Conservation (phyloP, 2,113 vertebrate species). For the Arvicanthis niloticus region DNA sequence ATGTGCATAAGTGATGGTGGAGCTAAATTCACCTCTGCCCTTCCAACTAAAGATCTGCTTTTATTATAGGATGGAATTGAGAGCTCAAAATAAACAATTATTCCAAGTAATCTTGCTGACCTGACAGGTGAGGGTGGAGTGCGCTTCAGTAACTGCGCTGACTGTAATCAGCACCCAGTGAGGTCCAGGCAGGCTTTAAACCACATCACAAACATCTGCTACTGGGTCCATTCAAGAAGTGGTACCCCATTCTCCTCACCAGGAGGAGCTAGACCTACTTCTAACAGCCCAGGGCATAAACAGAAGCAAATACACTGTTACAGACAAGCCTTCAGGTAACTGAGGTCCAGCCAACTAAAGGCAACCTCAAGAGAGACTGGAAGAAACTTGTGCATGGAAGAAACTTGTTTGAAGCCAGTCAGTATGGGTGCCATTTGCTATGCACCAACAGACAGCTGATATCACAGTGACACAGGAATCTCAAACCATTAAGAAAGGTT, state of each 20-base stretch:
- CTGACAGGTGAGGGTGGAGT: background rate
- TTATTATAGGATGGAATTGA: slow-evolving; percentile 1
- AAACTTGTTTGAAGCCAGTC: background rate
- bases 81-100: background rate
- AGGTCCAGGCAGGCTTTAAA: background rate
- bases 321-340: background rate
- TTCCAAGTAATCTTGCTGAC: background rate
- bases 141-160: background rate
- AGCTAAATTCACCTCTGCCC: background rate
- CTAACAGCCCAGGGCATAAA: background rate
- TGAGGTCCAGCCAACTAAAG: background rate
- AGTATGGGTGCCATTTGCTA: background rate
- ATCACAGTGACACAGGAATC: background rate
- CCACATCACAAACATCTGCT: background rate
- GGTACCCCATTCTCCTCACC: background rate
- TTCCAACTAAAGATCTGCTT: background rate
- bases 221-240: slow-evolving; percentile 6
- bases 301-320: background rate
- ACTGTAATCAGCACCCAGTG: background rate
- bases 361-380: background rate
- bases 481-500: background rate
- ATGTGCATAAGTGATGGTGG: background rate
- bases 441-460: background rate
- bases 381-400: background rate
- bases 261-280: slow-evolving; percentile 16